A percentile compares a stretch with the other conserved stretches of the same genome.
Evolutionary conservation across 2,888 invertebrate species (phyloP).

Genomic region (Oegoconia quadripuncta): DNA sequence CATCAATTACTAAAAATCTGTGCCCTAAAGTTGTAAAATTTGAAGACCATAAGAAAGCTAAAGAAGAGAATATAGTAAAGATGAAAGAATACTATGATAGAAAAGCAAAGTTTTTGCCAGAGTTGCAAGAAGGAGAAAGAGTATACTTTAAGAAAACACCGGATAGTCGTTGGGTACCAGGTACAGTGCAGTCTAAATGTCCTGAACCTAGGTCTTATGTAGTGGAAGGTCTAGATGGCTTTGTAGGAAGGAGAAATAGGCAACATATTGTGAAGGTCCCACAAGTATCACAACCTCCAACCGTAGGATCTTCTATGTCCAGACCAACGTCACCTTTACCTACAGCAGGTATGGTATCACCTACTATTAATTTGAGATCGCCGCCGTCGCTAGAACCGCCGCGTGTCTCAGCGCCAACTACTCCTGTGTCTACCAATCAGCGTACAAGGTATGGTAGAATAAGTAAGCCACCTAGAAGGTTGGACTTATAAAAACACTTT

Average conservation of each 20-base stretch:
- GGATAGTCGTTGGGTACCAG: conserved; percentile 13
- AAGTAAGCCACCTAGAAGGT: no score
- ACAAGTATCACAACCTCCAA: no score
- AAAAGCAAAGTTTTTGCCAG: conserved; percentile 9
- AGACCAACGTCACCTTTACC: no score
- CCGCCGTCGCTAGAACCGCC: no score
- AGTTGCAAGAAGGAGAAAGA: conserved; percentile 14
- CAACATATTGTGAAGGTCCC: conserved; percentile 17
- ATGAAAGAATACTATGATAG: conserved; percentile 15
- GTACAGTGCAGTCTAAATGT: conserved; percentile 13
- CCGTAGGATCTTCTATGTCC: no score
- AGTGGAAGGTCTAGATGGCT: conserved; percentile 16
- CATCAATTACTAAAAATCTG: conserved; percentile 8
- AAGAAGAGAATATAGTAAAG: conserved; percentile 10
- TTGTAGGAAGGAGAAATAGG: conserved; percentile 17
- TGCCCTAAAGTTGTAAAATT: conserved; percentile 9
- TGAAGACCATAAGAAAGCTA: conserved; percentile 11
- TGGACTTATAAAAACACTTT: no score
- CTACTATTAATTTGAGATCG: no score
- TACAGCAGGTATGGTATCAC: no score
- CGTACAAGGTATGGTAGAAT: no score
- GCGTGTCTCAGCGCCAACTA: no score
- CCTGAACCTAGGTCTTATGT: conserved; percentile 15
- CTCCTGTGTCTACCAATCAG: no score
- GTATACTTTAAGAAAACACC: conserved; percentile 16